Evolutionary conservation across 2,113 vertebrate genomes (phyloP), one percentile per base, ranked within the genome.

Genomic region (Morone chrysops): DNA sequence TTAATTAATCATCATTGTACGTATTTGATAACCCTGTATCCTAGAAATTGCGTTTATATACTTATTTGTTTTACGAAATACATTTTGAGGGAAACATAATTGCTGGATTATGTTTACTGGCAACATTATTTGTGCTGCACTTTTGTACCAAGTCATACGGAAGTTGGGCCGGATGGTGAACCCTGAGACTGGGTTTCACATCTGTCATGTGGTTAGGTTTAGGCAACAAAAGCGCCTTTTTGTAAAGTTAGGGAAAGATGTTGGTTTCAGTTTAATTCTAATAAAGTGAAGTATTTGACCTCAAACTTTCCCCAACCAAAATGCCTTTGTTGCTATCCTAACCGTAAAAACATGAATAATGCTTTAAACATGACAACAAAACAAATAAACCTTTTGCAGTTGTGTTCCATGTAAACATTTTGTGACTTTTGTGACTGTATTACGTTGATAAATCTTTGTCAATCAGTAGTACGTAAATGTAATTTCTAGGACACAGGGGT

Each of bases 1-100:
- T 68, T 50, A 47, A 41, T 43, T 17, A 8, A 51, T 25, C 79
- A 31, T 57, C 40, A 75, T 6, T 57, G 13, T 50, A 22, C 41
- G 3, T 36, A 50, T 68, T 12, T 59, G 4, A 20, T 38, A 71
- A 70, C 47, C 61, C 31, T 48, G 61, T 70, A 71, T 77, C 59
- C 25, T 40, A 70, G 38, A 90, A 72, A 59, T 70, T 13, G 25
- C 1, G 7, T 57, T 71, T 40, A 73, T 57, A 22, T 9, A 8
- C 8, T 51, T 9, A 38, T 73, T 41, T 41, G 18, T 73, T 22
- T 36, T 14, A 43, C 7, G n/a, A 62, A 81, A 38, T 51, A 47
- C 2, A 20, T 48, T 45, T 6, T 67, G 20, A 61, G 13, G 20
- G 38, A 45, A 59, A 60, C 51, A n/a, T 56, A 36, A 50, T 25